Evolutionary conservation across 2,113 vertebrate species (phyloP).

Genomic region (Podarcis muralis): DNA sequence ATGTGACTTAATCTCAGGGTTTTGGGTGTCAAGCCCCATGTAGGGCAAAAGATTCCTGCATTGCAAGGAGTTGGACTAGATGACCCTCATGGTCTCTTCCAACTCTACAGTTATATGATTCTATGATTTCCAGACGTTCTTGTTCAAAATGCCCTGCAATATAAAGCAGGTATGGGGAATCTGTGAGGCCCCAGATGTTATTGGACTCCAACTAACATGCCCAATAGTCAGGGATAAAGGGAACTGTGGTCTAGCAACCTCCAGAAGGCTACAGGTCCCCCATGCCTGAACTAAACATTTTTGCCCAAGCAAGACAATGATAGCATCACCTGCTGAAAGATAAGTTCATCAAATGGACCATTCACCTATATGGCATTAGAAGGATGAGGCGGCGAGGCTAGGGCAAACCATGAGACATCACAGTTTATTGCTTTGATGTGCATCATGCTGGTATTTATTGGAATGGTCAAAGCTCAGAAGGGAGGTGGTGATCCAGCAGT

Average conservation of each 20-base stretch:
- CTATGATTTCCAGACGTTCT: no score
- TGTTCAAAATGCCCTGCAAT: no score
- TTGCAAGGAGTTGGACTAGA: no score
- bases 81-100: no score
- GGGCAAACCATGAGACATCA: not conserved
- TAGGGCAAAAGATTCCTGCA: no score
- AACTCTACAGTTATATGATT: no score
- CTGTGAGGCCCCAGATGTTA: no score
- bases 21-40: no score
- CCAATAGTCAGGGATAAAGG: not conserved
- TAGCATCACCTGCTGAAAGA: not conserved
- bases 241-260: not conserved
- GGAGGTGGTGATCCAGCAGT: not conserved
- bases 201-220: not conserved
- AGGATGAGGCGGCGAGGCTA: not conserved
- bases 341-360: not conserved
- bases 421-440: not conserved
- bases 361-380: not conserved
- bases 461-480: conserved; percentile 14
- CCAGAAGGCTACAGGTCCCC: not conserved
- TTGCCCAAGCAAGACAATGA: not conserved
- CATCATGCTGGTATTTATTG: not conserved
- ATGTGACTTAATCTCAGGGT: no score
- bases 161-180: no score
- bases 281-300: not conserved